These are phyloP conservation scores for Holcopasites calliopsidis DNA, from an alignment of 1,140 invertebrate genomes.

Conservation along the genomic window DNA sequence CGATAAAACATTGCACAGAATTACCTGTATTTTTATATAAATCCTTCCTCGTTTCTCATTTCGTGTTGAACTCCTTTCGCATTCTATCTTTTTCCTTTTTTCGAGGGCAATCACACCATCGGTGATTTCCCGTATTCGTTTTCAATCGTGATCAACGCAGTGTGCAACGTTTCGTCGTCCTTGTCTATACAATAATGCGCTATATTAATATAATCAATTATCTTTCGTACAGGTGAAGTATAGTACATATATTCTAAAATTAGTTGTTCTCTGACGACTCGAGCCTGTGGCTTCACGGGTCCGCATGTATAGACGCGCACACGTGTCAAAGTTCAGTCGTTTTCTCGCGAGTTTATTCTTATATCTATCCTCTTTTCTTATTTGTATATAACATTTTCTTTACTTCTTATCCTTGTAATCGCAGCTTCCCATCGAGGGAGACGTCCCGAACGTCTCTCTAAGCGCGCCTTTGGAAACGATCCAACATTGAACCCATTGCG, in stretches of 20 bases:
- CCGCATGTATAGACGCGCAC: background rate
- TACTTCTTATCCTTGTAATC: background rate
- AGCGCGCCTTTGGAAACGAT: slow-evolving; percentile 5
- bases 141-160: slow-evolving; percentile 35
- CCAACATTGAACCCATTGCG: slow-evolving; percentile 31
- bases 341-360: slow-evolving; percentile 1
- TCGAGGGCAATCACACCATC: no score
- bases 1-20: slow-evolving; percentile 59
- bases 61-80: background rate
- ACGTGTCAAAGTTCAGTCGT: background rate
- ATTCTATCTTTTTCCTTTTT: slow-evolving; percentile 13
- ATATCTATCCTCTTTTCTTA: background rate
- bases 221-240: slow-evolving; percentile 27
- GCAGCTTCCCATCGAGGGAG: background rate
- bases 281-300: background rate
- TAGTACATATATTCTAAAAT: slow-evolving; percentile 29
- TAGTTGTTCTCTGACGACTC: background rate
- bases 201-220: slow-evolving; percentile 47
- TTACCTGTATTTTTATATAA: slow-evolving; percentile 29
- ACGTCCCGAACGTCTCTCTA: background rate
- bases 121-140: background rate
- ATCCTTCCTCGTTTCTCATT: background rate
- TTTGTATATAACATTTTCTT: background rate
- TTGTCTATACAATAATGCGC: slow-evolving; percentile 33
- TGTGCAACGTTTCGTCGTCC: slow-evolving; percentile 48